Conservation (phyloP, 2,888 invertebrate species). For the Orchesellides sinensis region DNA sequence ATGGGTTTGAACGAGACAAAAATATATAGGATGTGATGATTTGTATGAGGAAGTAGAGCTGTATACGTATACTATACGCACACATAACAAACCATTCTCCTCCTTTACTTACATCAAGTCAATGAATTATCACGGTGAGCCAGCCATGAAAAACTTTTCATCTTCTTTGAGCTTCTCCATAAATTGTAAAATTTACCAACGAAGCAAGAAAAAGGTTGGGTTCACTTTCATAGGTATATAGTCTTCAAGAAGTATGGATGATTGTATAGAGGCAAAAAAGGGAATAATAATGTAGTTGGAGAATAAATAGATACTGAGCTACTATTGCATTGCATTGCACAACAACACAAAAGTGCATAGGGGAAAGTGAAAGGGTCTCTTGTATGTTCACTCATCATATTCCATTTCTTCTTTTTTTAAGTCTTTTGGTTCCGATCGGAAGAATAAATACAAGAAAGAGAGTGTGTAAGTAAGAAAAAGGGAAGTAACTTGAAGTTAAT, state of each 20-base stretch:
- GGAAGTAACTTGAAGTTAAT: constrained; percentile 62
- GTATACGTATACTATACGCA: neutral
- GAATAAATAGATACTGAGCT: neutral
- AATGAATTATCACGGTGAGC: constrained; percentile 44
- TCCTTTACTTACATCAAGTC: constrained; percentile 7
- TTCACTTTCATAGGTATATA: too few relatives aligned
- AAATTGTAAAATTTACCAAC: constrained; percentile 39
- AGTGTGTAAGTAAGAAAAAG: constrained; percentile 32
- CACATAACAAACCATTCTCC: neutral
- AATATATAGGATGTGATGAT: neutral
- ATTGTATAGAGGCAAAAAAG: neutral
- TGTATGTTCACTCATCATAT: constrained; percentile 11
- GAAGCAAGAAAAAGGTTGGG: constrained; percentile 35
- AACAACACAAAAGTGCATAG: constrained; percentile 16
- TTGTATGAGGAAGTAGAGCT: neutral
- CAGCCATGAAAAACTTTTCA: constrained; percentile 23
- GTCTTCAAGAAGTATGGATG: too few relatives aligned
- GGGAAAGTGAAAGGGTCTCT: constrained; percentile 38
- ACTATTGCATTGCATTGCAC: neutral
- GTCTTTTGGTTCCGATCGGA: constrained; percentile 39
- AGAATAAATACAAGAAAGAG: constrained; percentile 47
- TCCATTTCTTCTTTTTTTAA: constrained; percentile 21
- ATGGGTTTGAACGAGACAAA: constrained; percentile 16
- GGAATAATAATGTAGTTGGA: neutral
- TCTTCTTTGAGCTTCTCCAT: constrained; percentile 32